Base-by-base conservation (phyloP, 2,113 vertebrate genomes). In the Chaetura pelagica region DNA sequence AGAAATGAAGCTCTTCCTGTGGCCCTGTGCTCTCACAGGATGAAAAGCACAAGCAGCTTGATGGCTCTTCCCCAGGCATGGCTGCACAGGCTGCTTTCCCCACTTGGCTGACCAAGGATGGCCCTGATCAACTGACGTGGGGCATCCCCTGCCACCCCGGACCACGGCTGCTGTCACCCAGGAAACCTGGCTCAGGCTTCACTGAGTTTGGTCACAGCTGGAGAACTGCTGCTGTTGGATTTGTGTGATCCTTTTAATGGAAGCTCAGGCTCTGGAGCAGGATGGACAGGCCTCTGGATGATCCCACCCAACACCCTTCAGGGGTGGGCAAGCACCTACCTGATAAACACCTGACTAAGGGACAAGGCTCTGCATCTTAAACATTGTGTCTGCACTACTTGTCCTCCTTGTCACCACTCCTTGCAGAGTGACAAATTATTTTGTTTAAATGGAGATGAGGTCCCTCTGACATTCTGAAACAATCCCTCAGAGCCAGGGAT, bases 81-180 rank as follows among this genome's bases (percentile, higher is more conserved):
- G 0, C 80, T 12, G n/a, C 46, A 9, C 7, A 4, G 3, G 6
- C 67, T 17, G 8, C 29, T 7, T 10, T 24, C 38, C 27, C 30
- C 4, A 0, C 32, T 7, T 27, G 0, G 1, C 3, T 26, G 69
- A 15, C 8, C 1, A 7, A 34, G 0, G 17, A 32, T 18, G n/a
- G n/a, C n/a, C n/a, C n/a, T n/a, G n/a, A n/a, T n/a, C n/a, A n/a
- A n/a, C 24, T 3, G 3, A 9, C 0, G 2, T 5, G 24, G 52
- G 40, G 24, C 32, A 10, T 4, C 12, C 38, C 40, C n/a, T 42
- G 29, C 68, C 72, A 3, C 11, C 21, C 68, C 4, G 2, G 22
- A 3, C 35, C 8, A 19, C 35, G 16, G 4, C 49, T 26, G 49
- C 21, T 15, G 42, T 38, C 52, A 0, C 7, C 14, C 2, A 32